Base-by-base conservation (phyloP, 1,140 invertebrate genomes). In the Forficula auricularia region DNA sequence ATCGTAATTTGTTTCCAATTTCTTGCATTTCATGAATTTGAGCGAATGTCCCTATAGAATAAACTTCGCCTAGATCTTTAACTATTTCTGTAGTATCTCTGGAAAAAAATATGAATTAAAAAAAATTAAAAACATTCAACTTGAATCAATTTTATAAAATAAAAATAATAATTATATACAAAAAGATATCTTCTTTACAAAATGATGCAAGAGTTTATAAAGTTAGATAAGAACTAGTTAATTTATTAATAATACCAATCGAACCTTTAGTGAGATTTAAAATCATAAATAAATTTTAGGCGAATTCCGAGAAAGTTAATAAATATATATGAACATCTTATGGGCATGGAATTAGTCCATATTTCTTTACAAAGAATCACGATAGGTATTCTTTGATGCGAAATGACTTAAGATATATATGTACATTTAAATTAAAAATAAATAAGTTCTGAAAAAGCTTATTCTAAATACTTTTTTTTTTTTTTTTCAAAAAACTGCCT, bases 11-110 rank as follows among this genome's bases (percentile, higher is more conserved):
- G 58, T 91, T 83, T 13, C 90, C 91, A 52, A 95, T 67, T 61
- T 98, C 92, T 59, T 96, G 89, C 58, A 98, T 74, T 65, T 98
- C 94, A 55, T 91, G 83, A 53, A 99, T 98, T 63, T 98, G 89
- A 19, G 88, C 94, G 70, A 99, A 99, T 8, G 92, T 88, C 20
- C 96, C 96, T 16, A 98, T 70, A 33, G 73, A 61, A 60, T 98
- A 87, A 18, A 99, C 67, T 43, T 99, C 91, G 57, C 82, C 71
- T 20, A 98, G 54, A 51, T 69, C 81, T 34, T 78, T 69, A 7
- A 97, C 81, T 31, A 94, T 68, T 59, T 97, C 90, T n/a, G 73
- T 67, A 50, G 89, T 82, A 60, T 88, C 84, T 52, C 73, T 79
- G 50, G 40, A 52, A 54, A 47, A 45, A 50, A 46, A 42, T 37